Base-by-base conservation (phyloP, 1,140 invertebrate genomes). In the Chlorops oryzae region DNA sequence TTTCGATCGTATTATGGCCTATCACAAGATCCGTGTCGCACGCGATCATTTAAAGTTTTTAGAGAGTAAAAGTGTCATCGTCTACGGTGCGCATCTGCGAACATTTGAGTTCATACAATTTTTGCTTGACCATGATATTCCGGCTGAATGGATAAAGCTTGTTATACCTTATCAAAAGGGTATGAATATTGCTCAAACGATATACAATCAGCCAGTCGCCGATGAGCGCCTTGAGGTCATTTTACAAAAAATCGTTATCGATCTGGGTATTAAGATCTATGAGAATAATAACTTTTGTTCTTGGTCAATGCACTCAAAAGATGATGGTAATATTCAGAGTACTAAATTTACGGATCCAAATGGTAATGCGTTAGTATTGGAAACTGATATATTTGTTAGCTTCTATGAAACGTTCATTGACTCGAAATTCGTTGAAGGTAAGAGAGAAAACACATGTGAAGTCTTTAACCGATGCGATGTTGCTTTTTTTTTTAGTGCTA, bases 381-480 rank as follows among this genome's bases (percentile, higher is more conserved):
- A 61, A 4, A 64, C 63, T 22, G 65, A 69, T 23, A 15, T 69
- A 7, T 69, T 69, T 32, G 52, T 65, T 12, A 57, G 55, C 3
- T 69, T 61, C 15, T 42, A 48, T 15, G 53, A 61, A 21, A 57
- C 57, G 5, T 22, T 54, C 17, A 47, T 66, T 3, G 21, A 27
- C 2, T 9, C 3, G 4, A 18, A 40, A 1, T 5, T 53, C 9
- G 5, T 38, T n/a, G 32, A 49, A 10, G 28, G 46, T 53, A 23
- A 44, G 44, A 47, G 4, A 7, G 25, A 34, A 10, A 47, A 4
- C 28, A 17, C 9, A 23, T 5, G 18, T 34, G 6, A 22, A 20
- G 40, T 18, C 2, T 21, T 27, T 32, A 17, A 5, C 5, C 40
- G 9, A 22, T 42, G 40, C 24, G 41, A 24, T 9, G 27, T 32